Base-by-base conservation (phyloP, 1,140 invertebrate species). In the Hyphantria cunea region DNA sequence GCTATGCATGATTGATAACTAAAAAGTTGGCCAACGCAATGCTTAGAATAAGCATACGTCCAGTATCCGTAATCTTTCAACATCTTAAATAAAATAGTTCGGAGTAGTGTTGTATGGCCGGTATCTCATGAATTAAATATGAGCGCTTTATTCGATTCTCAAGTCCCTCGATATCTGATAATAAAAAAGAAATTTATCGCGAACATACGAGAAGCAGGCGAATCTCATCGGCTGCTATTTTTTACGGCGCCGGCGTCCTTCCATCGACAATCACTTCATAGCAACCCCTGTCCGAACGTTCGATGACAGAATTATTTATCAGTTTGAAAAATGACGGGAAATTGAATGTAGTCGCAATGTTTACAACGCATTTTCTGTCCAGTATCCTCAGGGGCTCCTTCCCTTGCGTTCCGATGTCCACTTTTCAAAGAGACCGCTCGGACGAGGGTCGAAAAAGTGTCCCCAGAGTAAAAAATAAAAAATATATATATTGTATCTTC, bases 251-350 rank as follows among this genome's bases (percentile, higher is more conserved):
- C 70, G 76, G 47, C 69, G 75, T 74, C 75, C 73, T 76, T 84
- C 86, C 81, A 84, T 80, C 87, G 84, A 82, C 85, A 88, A 90
- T 90, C 86, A 86, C 88, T 90, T 90, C 86, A 90, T 90, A 90
- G 78, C 84, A 84, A 89, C 88, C 88, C 88, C 86, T 89, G 88
- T 89, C 88, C 88, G 84, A 89, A 76, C 80, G 80, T 80, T 84
- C 87, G 87, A 90, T 90, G 87, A 90, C 87, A 90, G 90, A 91
- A 92, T 92, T 92, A 92, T 92, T 92, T 92, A 92, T 91, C 89
- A 92, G 89, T 90, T 91, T 92, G 91, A 92, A 91, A 92, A 92
- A 92, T 92, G 89, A 92, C 89, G 86, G 90, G 86, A 91, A 92
- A 92, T 92, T 92, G 91, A 92, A 91, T 92, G 91, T 92, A 92